Evolutionary conservation across 2,113 vertebrate species (phyloP), one percentile per base, ranked within the genome.

Genomic region (Sclerurus mexicanus): DNA sequence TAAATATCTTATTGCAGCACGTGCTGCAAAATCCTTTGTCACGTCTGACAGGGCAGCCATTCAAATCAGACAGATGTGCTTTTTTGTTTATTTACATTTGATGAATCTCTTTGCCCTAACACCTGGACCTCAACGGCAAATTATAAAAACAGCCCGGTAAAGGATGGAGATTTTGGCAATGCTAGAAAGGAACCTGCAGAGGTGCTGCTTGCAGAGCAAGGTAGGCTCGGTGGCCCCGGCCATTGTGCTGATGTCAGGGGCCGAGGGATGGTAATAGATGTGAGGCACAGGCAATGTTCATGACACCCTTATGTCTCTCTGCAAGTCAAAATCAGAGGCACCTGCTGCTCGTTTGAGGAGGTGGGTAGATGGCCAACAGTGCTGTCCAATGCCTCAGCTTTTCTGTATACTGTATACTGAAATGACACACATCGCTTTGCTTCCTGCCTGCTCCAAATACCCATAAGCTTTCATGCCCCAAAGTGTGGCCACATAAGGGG

Each of bases 231-330:
- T 8, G 4, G 74, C 19, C n/a, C 31, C 20, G 28, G 28, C 39
- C 20, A 2, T 39, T 16, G 3, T 2, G 2, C 56, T 4, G 8
- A 49, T 53, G 68, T 19, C 52, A 19, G 33, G 63, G 30, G 39
- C 47, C 1, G 5, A 85, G 33, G 44, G 35, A 25, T 17, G n/a
- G 39, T 27, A n/a, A 31, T 0, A 0, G 20, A 59, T 3, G 1
- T 0, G 1, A 88, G 56, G 25, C 0, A 8, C 73, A 9, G 60
- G 35, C n/a, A 7, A 10, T 40, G 50, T 42, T 55, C 3, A 0
- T 7, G 49, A 60, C 27, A 80, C 30, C 10, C 35, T 37, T 68
- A 49, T 10, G 35, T 33, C 30, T 44, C 75, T 66, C 71, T 33
- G 55, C 28, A 64, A 39, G 59, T 23, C 46, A 87, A 35, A 66